Conservation (phyloP, 1,140 invertebrate species). For the Achatina immaculata region DNA sequence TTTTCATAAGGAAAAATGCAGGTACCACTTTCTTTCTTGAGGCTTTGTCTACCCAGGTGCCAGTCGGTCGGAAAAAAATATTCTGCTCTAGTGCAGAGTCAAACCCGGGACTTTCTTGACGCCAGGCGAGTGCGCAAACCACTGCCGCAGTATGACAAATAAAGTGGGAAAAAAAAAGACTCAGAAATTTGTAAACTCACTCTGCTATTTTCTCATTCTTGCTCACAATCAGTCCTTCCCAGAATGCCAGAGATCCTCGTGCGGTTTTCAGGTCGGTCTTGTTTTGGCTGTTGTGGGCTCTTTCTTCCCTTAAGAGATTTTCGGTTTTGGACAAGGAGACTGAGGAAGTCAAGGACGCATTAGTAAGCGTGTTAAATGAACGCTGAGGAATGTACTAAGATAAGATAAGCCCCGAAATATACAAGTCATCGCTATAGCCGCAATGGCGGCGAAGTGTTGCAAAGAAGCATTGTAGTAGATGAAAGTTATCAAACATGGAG, state of each 20-base stretch:
- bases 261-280: slow-evolving; percentile 23
- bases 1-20: too few relatives aligned
- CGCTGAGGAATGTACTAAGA: neutral
- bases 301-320: slow-evolving; percentile 15
- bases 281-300: neutral
- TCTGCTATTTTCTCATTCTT: slow-evolving; percentile 46
- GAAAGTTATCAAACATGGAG: neutral
- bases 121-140: too few relatives aligned
- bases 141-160: too few relatives aligned
- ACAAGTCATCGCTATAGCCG: neutral
- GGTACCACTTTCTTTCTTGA: too few relatives aligned
- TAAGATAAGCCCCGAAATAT: neutral
- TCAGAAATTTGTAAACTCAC: slow-evolving; percentile 15
- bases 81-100: too few relatives aligned
- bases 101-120: too few relatives aligned
- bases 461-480: neutral
- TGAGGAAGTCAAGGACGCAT: neutral
- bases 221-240: slow-evolving; percentile 22
- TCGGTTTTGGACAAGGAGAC: slow-evolving; percentile 23
- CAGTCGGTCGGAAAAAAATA: too few relatives aligned
- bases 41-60: too few relatives aligned
- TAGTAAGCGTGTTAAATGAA: neutral
- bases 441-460: neutral
- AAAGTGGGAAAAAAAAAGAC: neutral
- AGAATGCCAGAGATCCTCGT: neutral